phyloP scores from a whole-genome alignment of 2,113 vertebrate genomes.

The Lathamus discolor region DNA sequence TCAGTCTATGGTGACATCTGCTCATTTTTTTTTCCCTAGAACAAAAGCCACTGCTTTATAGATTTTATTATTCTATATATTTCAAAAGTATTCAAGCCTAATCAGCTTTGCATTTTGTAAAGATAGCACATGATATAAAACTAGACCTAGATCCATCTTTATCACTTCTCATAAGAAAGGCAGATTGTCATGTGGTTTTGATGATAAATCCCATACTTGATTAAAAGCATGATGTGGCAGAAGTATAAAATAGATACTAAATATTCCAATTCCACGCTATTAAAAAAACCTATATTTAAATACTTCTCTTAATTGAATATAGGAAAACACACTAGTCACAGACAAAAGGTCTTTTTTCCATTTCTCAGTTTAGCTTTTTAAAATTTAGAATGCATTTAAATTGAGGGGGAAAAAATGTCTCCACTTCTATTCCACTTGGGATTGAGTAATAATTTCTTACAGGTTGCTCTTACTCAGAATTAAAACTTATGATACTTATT shows the following conservation, averaged over 20 bases:
- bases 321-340: neutral
- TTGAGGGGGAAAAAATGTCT: neutral
- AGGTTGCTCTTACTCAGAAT: neutral
- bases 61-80: neutral
- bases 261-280: neutral
- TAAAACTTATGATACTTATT: neutral
- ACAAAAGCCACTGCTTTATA: neutral
- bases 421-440: neutral
- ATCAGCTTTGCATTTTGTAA: neutral
- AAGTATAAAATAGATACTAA: neutral
- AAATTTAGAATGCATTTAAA: neutral
- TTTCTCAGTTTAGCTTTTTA: neutral
- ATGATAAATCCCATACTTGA: neutral
- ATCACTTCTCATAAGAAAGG: neutral
- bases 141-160: neutral
- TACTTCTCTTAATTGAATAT: neutral
- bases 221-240: neutral
- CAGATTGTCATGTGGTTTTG: neutral
- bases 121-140: neutral
- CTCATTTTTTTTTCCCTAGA: neutral
- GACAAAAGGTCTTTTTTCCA: neutral
- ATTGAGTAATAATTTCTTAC: neutral
- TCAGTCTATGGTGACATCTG: neutral
- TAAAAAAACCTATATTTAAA: accelerated
- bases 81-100: neutral